A percentile compares a stretch with the other conserved stretches of the same genome.
phyloP scores from a whole-genome alignment of 2,888 invertebrate species.

The Cylindroiulus punctatus region DNA sequence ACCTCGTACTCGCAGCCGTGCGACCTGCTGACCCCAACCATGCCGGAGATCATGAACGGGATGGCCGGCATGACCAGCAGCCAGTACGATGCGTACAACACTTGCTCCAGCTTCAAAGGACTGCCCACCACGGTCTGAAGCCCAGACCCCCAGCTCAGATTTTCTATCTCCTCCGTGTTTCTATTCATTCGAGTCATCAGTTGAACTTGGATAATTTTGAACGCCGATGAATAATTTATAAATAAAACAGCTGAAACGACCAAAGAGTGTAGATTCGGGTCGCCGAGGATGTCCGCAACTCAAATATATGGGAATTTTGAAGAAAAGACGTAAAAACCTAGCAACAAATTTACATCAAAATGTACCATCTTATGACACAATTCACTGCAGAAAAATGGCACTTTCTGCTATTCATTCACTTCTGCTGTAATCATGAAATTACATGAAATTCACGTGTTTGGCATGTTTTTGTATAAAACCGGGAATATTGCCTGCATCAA shows the following conservation, averaged over 20 bases:
- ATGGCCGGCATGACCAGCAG: conserved; percentile 39
- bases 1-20: conserved; percentile 58
- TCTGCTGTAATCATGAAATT: too few relatives aligned
- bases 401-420: too few relatives aligned
- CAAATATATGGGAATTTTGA: too few relatives aligned
- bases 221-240: background rate
- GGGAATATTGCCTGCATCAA: too few relatives aligned
- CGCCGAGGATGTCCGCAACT: background rate
- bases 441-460: too few relatives aligned
- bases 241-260: background rate
- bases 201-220: conserved; percentile 4
- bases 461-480: too few relatives aligned
- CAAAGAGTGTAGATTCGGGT: background rate
- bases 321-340: too few relatives aligned
- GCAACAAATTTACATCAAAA: too few relatives aligned
- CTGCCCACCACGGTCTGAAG: conserved; percentile 35
- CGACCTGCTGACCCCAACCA: conserved; percentile 56
- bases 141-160: background rate
- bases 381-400: too few relatives aligned
- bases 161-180: background rate
- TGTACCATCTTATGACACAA: too few relatives aligned
- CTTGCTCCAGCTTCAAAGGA: conserved; percentile 47
- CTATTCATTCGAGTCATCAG: background rate
- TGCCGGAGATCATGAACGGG: conserved; percentile 50
- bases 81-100: conserved; percentile 25